Percentiles rank a stretch among this genome's conserved stretches.
Evolutionary conservation across 2,797 vertebrate genomes (phyloP).

Genomic region (Labeo calbasu): DNA sequence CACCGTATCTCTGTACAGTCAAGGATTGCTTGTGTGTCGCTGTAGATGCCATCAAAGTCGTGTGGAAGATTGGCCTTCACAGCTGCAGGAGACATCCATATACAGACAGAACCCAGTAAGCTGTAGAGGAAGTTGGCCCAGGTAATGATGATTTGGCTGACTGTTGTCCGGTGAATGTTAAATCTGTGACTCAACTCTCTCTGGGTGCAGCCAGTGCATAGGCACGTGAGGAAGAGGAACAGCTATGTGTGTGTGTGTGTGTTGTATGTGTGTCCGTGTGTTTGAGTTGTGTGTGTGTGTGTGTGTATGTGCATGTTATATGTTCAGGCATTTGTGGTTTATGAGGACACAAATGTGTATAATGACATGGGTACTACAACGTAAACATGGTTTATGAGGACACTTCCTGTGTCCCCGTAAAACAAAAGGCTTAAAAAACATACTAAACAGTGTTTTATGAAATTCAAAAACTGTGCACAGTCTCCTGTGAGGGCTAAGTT

Average conservation of each 20-base stretch:
- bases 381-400: no score
- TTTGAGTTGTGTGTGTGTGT: background rate
- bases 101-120: conserved; percentile 24
- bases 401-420: no score
- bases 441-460: no score
- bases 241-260: conserved; percentile 19
- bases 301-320: no score
- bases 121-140: conserved; percentile 38
- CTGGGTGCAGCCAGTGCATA: conserved; percentile 40
- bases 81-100: conserved; percentile 29
- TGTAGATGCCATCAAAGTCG: conserved; percentile 17
- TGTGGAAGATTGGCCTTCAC: conserved; percentile 15
- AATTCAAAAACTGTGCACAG: no score
- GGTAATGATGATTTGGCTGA: conserved; percentile 41
- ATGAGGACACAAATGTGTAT: no score
- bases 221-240: conserved; percentile 41
- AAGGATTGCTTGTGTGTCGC: conserved; percentile 7
- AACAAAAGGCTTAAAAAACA: no score
- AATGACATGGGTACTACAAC: no score
- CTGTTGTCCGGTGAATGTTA: conserved; percentile 34
- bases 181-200: conserved; percentile 42
- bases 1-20: conserved; percentile 34
- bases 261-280: no score
- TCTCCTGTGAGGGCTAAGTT: no score
- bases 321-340: no score